Evolutionary conservation across 1,140 invertebrate species (phyloP).

Genomic region (Melipona quadrifasciata): DNA sequence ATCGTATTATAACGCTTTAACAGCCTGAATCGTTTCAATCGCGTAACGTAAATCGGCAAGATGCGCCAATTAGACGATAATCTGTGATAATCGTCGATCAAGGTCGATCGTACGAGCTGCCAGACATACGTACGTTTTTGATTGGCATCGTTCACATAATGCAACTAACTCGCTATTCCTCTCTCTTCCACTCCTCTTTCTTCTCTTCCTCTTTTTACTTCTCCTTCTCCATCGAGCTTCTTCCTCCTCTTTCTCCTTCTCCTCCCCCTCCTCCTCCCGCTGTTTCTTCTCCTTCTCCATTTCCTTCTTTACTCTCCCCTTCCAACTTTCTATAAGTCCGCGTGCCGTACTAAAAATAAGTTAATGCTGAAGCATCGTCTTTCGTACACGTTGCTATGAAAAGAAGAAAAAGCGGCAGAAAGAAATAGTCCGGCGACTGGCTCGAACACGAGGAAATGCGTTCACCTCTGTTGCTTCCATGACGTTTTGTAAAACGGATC

Average conservation of each 20-base stretch:
- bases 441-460: neutral
- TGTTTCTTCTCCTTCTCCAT: neutral
- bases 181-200: neutral
- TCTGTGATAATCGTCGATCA: neutral
- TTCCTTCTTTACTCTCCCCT: constrained; percentile 8
- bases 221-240: neutral
- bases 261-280: neutral
- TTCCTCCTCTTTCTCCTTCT: neutral
- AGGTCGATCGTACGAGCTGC: neutral
- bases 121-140: constrained; percentile 4
- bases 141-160: neutral
- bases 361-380: constrained; percentile 19
- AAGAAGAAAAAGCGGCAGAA: constrained; percentile 17
- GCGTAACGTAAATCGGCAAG: neutral
- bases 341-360: constrained; percentile 50
- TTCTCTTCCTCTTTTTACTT: neutral
- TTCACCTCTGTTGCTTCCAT: neutral
- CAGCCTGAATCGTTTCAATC: neutral
- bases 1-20: neutral
- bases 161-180: neutral
- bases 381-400: constrained; percentile 6
- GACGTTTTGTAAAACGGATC: neutral
- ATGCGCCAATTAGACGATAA: neutral
- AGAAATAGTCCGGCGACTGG: neutral
- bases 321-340: constrained; percentile 15